phyloP scores from a whole-genome alignment of 2,113 vertebrate genomes.

The Spermophilus dauricus region DNA sequence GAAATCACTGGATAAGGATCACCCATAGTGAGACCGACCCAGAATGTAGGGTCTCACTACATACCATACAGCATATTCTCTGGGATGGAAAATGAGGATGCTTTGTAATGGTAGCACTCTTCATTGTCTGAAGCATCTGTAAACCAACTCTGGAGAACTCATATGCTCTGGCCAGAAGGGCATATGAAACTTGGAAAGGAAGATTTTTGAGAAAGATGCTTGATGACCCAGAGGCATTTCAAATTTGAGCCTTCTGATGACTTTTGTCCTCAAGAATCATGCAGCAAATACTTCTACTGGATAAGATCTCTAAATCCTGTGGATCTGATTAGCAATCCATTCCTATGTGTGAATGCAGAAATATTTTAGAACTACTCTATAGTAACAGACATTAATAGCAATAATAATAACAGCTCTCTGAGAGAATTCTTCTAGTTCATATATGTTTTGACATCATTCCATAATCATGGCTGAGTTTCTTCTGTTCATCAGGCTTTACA shows the following conservation, averaged over 20 bases:
- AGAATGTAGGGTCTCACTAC: not conserved
- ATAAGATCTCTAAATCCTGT: not conserved
- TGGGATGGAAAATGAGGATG: not conserved
- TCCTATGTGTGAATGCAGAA: not conserved
- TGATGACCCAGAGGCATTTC: not conserved
- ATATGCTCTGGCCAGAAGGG: not conserved
- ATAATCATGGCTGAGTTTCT: not conserved
- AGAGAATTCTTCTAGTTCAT: not conserved
- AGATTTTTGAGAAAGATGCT: not conserved
- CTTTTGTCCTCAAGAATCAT: not conserved
- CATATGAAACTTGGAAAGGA: not conserved
- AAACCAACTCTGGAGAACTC: not conserved
- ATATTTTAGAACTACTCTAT: not conserved
- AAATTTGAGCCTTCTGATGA: not conserved
- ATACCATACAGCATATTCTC: not conserved
- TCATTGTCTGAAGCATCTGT: not conserved
- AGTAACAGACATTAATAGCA: not conserved
- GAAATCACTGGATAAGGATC: not conserved
- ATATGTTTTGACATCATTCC: not conserved
- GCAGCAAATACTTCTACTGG: not conserved
- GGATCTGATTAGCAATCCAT: not conserved
- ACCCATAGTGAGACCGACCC: not conserved
- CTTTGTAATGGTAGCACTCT: not conserved
- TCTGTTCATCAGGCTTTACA: not conserved
- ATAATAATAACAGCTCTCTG: not conserved